Conservation (phyloP, 2,113 vertebrate species). For the Pterocles gutturalis region DNA sequence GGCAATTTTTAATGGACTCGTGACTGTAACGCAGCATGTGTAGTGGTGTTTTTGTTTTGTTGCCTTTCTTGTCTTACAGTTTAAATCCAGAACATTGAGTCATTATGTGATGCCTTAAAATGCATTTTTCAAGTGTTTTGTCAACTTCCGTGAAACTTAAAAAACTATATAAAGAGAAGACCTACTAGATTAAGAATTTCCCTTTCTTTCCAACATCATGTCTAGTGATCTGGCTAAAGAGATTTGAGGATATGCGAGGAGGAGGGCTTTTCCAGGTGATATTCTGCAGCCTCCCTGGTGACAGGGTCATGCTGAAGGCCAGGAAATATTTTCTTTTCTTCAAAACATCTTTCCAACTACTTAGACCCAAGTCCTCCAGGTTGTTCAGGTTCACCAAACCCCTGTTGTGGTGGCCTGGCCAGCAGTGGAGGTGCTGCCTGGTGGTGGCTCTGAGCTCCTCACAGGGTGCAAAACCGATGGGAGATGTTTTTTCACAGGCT, state of each 20-base stretch:
- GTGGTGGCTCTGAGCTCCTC: neutral
- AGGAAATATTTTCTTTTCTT: neutral
- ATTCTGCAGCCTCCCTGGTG: neutral
- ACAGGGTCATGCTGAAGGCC: neutral
- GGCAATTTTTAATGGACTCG: neutral
- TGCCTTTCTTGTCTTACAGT: neutral
- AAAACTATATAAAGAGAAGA: neutral
- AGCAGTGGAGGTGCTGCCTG: neutral
- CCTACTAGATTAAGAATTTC: neutral
- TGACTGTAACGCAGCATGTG: neutral
- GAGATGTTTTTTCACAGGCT: neutral
- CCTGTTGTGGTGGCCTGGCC: neutral
- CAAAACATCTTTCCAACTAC: neutral
- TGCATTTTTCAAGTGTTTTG: neutral
- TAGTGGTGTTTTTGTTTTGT: neutral
- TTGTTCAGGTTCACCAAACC: neutral
- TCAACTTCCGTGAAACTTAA: neutral
- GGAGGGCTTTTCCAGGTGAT: neutral
- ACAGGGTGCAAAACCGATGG: neutral
- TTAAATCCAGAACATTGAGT: neutral
- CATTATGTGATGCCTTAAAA: neutral
- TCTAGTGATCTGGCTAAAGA: neutral
- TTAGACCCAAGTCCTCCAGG: neutral
- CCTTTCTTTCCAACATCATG: neutral
- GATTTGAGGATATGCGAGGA: neutral